These are phyloP conservation scores for Ephydatia muelleri DNA, from an alignment of 37 sponge, comb jelly and placozoan species.

Conservation along the genomic window DNA sequence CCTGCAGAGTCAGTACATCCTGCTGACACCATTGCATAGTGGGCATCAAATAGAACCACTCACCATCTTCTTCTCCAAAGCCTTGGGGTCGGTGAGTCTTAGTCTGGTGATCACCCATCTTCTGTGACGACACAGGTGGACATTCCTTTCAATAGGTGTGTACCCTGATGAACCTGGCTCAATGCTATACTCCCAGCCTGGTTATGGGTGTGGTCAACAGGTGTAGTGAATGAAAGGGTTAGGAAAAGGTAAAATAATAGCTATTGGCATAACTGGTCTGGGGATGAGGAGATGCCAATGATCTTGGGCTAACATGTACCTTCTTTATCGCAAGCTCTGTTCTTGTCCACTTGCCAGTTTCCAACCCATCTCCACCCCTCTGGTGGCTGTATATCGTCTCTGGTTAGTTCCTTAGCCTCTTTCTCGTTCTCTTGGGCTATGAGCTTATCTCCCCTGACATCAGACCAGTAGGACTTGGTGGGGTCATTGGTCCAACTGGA, in stretches of 20 bases:
- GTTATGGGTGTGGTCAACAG: background rate
- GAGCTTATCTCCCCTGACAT: conserved; percentile 67
- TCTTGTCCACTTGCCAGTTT: conserved; percentile 84
- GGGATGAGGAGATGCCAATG: too few relatives aligned
- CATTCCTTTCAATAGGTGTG: conserved; percentile 80
- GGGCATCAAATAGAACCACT: background rate
- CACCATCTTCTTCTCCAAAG: conserved; percentile 71
- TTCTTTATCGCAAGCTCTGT: conserved; percentile 93
- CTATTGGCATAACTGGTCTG: too few relatives aligned
- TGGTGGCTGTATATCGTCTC: conserved; percentile 74
- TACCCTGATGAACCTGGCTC: conserved; percentile 66
- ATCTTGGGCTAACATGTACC: too few relatives aligned
- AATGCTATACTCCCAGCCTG: conserved; percentile 88
- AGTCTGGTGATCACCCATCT: conserved; percentile 90
- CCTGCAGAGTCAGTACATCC: background rate
- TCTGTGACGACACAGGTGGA: conserved; percentile 77
- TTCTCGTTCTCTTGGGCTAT: conserved; percentile 41
- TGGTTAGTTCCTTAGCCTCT: conserved; percentile 41
- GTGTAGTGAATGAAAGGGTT: background rate
- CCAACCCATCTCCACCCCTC: conserved; percentile 92
- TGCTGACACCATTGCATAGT: background rate
- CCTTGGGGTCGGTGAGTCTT: conserved; percentile 61
- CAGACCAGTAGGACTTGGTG: conserved; percentile 67
- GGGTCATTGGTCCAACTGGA: conserved; percentile 65
- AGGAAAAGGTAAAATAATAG: background rate